A percentile compares a stretch with the other conserved stretches of the same genome.
Conservation (phyloP, 2,888 invertebrate species). For the Pedicia rivosa region DNA sequence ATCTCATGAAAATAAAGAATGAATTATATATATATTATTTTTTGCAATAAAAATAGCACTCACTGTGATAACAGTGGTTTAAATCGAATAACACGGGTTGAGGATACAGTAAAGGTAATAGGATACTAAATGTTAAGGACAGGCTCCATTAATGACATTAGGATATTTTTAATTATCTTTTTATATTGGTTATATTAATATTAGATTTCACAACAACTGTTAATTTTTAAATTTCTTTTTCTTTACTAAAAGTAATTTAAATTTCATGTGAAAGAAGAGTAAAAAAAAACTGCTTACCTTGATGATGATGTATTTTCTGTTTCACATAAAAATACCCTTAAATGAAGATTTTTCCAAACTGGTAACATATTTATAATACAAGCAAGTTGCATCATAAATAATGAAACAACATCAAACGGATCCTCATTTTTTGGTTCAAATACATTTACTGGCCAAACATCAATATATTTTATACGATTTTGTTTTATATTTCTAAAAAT, state of each 20-base stretch:
- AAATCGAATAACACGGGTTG: too few species aligned
- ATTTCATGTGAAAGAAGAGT: too few species aligned
- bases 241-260: too few species aligned
- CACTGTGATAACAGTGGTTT: too few species aligned
- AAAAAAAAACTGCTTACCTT: too few species aligned
- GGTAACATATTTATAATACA: slow-evolving; percentile 88
- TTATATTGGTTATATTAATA: too few species aligned
- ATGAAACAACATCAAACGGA: slow-evolving; percentile 75
- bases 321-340: slow-evolving; percentile 77
- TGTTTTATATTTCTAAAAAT: slow-evolving; percentile 18
- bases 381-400: slow-evolving; percentile 93
- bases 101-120: too few species aligned
- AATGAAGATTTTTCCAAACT: slow-evolving; percentile 70
- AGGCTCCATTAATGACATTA: too few species aligned
- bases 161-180: too few species aligned
- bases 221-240: too few species aligned
- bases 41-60: slow-evolving; percentile 10
- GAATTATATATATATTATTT: slow-evolving; percentile 7
- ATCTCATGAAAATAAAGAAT: neutral
- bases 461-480: slow-evolving; percentile 50
- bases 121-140: too few species aligned
- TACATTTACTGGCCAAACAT: slow-evolving; percentile 96
- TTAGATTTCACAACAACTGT: too few species aligned
- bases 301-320: slow-evolving; percentile 25
- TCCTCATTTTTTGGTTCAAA: slow-evolving; percentile 59